Conservation (phyloP, 2,888 invertebrate species). For the Drosophila tripunctata region DNA sequence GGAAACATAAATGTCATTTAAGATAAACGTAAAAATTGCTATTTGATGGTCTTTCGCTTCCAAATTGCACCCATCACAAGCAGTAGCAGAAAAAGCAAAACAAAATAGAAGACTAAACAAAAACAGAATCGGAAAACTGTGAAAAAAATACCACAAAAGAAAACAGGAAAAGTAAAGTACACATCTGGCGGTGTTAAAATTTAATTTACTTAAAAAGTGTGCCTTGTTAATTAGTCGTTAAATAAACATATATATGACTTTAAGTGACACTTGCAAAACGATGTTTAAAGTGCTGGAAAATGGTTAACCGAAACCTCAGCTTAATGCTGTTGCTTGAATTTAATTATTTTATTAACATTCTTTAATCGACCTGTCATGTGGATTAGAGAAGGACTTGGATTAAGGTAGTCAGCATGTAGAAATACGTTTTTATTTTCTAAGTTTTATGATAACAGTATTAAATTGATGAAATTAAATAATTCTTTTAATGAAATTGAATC, state of each 20-base stretch:
- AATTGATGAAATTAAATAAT: no score
- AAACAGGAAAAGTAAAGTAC: slow-evolving; percentile 28
- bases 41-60: slow-evolving; percentile 58
- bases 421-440: no score
- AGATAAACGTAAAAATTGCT: slow-evolving; percentile 75
- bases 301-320: slow-evolving; percentile 6
- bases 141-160: slow-evolving; percentile 18
- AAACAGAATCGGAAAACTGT: slow-evolving; percentile 12
- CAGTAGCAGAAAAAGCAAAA: slow-evolving; percentile 14
- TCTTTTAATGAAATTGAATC: no score
- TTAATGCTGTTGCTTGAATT: not conserved
- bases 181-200: slow-evolving; percentile 63
- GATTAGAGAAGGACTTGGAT: no score
- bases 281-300: not conserved
- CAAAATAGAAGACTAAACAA: slow-evolving; percentile 9
- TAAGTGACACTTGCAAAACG: slow-evolving; percentile 7
- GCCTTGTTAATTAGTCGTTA: slow-evolving; percentile 7
- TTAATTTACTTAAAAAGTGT: slow-evolving; percentile 58
- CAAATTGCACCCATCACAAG: slow-evolving; percentile 38
- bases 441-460: no score
- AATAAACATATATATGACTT: not conserved
- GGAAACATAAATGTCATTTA: slow-evolving; percentile 77
- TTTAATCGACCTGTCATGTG: no score
- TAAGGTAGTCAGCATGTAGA: no score
- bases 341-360: not conserved